Evolutionary conservation across 2,888 invertebrate genomes (phyloP).

Genomic region (Acanthosoma haemorrhoidale): DNA sequence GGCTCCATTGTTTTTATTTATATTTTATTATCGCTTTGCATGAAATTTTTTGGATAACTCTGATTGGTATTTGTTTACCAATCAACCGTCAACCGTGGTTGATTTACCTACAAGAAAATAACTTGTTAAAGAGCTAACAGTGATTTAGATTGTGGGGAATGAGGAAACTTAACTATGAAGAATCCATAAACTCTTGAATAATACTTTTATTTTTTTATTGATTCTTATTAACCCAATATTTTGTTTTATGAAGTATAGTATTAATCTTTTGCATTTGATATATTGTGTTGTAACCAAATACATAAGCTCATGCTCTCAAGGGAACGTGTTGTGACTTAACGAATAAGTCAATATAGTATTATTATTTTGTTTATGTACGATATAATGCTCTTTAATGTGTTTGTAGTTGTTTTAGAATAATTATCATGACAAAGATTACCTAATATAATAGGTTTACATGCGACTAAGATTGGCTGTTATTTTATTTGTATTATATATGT

Average conservation of each 20-base stretch:
- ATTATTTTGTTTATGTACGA: background rate
- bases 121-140: too few species aligned
- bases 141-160: too few species aligned
- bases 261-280: background rate
- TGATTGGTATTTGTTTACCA: too few species aligned
- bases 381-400: background rate
- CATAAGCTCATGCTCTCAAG: conserved; percentile 18
- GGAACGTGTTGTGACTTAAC: conserved; percentile 16
- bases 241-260: background rate
- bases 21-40: too few species aligned
- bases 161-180: too few species aligned
- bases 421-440: conserved; percentile 14
- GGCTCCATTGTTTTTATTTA: too few species aligned
- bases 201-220: background rate
- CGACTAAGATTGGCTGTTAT: conserved; percentile 16
- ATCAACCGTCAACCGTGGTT: too few species aligned
- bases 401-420: background rate
- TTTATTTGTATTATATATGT: conserved; percentile 20
- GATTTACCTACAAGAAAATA: too few species aligned
- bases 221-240: background rate
- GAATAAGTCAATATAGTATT: background rate
- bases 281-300: background rate
- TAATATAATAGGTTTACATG: background rate
- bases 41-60: too few species aligned
- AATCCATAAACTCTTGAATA: too few species aligned